These are phyloP conservation scores for Phenganax subtilis DNA, from an alignment of 92 coral and sea anemone species.

Conservation along the genomic window DNA sequence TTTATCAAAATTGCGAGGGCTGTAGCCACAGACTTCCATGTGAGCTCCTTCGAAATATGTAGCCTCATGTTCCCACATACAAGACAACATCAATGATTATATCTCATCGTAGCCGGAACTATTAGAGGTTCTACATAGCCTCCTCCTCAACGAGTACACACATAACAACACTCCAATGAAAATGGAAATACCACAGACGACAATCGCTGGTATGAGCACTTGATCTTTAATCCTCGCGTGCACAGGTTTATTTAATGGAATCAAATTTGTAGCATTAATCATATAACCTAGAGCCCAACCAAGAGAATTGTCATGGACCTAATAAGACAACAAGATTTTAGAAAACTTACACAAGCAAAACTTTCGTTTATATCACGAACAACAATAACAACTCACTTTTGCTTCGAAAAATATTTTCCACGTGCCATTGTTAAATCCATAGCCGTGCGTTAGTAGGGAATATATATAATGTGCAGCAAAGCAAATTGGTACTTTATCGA, in stretches of 20 bases:
- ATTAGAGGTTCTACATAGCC: neutral
- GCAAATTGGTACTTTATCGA: conserved; percentile 33
- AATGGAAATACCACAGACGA: conserved; percentile 71
- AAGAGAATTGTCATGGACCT: conserved; percentile 62
- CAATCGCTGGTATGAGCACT: conserved; percentile 63
- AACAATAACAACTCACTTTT: conserved; percentile 57
- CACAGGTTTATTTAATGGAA: conserved; percentile 63
- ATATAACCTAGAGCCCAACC: conserved; percentile 98
- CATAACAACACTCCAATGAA: conserved; percentile 49
- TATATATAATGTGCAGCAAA: conserved; percentile 72
- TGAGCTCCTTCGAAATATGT: too few species aligned
- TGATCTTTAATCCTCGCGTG: conserved; percentile 49
- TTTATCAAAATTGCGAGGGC: too few species aligned
- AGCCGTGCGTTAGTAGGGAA: conserved; percentile 66
- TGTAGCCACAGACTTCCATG: too few species aligned
- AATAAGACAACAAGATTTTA: conserved; percentile 6
- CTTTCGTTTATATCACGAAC: conserved; percentile 2
- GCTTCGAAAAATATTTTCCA: conserved; percentile 58
- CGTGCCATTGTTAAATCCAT: conserved; percentile 54
- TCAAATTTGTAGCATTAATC: conserved; percentile 87
- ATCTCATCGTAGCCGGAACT: neutral
- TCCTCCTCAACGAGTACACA: neutral
- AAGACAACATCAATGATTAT: neutral
- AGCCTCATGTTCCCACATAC: neutral
- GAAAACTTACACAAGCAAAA: neutral